Conservation (phyloP, 2,888 invertebrate genomes). For the Campopleginae sp. region DNA sequence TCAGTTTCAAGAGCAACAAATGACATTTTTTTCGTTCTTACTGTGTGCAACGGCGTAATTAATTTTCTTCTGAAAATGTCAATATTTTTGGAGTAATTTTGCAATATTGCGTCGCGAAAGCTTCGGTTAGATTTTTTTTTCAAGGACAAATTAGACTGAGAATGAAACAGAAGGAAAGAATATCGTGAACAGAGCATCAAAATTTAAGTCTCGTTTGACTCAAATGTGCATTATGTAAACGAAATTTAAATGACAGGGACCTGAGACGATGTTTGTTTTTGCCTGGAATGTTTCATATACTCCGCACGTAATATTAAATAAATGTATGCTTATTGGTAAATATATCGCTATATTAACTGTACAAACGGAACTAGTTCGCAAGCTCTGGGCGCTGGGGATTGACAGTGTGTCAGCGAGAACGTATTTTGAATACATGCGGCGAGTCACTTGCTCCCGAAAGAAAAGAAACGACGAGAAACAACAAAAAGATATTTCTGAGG, state of each 20-base stretch:
- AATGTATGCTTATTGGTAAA: slow-evolving; percentile 74
- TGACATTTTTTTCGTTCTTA: not conserved
- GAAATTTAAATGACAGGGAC: not conserved
- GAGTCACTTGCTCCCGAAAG: not conserved
- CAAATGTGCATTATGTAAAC: not conserved
- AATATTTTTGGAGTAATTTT: too few relatives aligned
- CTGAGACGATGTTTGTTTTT: not conserved
- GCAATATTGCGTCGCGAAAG: too few relatives aligned
- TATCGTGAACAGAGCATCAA: not conserved
- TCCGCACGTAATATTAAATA: slow-evolving; percentile 73
- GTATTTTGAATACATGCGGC: not conserved
- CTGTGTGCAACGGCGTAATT: not conserved
- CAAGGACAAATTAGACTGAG: too few relatives aligned
- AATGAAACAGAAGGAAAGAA: not conserved
- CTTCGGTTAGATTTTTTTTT: too few relatives aligned
- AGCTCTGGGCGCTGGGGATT: slow-evolving; percentile 22
- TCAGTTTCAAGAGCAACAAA: not conserved
- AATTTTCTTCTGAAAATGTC: too few relatives aligned
- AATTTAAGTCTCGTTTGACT: not conserved
- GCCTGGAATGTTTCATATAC: slow-evolving; percentile 57
- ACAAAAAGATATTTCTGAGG: not conserved
- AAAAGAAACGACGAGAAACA: not conserved
- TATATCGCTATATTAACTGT: slow-evolving; percentile 79
- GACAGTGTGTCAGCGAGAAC: not conserved
- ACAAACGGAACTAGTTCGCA: slow-evolving; percentile 77